Evolutionary conservation across 2,113 vertebrate species (phyloP).

Genomic region (Myiozetetes cayanensis): DNA sequence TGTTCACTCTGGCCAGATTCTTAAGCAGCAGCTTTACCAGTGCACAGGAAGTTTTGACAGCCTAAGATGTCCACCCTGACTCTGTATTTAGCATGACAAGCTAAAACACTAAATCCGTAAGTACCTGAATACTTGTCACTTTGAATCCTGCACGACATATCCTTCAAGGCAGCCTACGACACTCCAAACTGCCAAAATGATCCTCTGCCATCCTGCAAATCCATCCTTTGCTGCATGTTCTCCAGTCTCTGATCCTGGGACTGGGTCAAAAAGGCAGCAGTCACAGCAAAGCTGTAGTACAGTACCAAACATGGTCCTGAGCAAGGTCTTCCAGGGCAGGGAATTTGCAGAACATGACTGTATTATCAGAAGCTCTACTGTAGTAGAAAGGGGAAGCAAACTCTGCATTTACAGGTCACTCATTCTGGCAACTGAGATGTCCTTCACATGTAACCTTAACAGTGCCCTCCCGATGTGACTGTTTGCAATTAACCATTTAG

Average conservation of each 20-base stretch:
- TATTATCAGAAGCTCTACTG: neutral
- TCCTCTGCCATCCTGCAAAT: neutral
- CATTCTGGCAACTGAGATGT: neutral
- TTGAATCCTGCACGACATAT: neutral
- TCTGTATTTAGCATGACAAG: neutral
- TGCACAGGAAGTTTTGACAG: neutral
- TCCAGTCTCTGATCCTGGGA: neutral
- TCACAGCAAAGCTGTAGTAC: neutral
- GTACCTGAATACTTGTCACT: neutral
- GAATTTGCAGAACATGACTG: neutral
- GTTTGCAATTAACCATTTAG: neutral
- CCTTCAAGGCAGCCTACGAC: neutral
- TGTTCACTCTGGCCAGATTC: neutral
- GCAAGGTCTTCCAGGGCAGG: neutral
- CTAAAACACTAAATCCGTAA: neutral
- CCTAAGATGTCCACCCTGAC: neutral
- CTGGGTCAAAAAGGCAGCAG: neutral
- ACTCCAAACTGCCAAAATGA: neutral
- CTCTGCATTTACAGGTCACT: neutral
- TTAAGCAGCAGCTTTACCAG: neutral
- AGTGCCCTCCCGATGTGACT: neutral
- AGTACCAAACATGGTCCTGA: fast-evolving
- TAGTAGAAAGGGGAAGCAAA: neutral
- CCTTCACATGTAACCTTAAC: neutral
- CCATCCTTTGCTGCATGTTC: neutral